Evolutionary conservation across 1,140 invertebrate genomes (phyloP), one percentile per base, ranked within the genome.

Genomic region (Matsumurasca onukii): DNA sequence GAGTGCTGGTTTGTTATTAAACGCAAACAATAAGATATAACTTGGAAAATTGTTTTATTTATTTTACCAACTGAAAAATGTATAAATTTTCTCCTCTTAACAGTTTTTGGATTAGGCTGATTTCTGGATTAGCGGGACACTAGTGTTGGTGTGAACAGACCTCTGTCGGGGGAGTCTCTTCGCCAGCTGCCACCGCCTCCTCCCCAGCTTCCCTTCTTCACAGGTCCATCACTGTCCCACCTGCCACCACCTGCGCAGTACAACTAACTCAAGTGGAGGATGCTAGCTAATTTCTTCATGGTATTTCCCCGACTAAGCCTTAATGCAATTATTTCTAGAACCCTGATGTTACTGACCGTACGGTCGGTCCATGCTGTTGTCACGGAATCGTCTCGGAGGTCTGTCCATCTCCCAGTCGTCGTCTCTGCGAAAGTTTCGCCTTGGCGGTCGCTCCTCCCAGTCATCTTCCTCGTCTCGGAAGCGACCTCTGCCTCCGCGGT

Each of bases 401-500:
- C 55, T 25, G 9, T 59, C 55, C 15, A 59, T 27, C n/a, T 59
- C 55, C 55, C 55, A 59, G 25, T 59, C 55, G 30, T 59, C 55
- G 30, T 59, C 55, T 27, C 25, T 25, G 55, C 55, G 55, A 9
- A 22, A 9, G n/a, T 5, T 27, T 1, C 30, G 24, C n/a, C 55
- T 25, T 9, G 24, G 55, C 12, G 22, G 15, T 27, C 24, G 55
- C 24, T 27, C 30, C 15, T 59, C 55, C 2, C 30, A 22, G 24
- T 27, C 25, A n/a, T 59, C 55, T 12, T 59, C 55, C 25, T 59
- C 55, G 25, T 59, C 55, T 59, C 55, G 15, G 25, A 27, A 59
- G 15, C 55, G 13, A 27, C 55, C 22, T 29, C 63, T 51, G 29
- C 67, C 67, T 27, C 64, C 31, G 12, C 70, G 51, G 45, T 68